Percentiles rank a stretch among this genome's conserved stretches.
Conservation (phyloP, 2,797 vertebrate species). For the Neomorphus geoffroyi region DNA sequence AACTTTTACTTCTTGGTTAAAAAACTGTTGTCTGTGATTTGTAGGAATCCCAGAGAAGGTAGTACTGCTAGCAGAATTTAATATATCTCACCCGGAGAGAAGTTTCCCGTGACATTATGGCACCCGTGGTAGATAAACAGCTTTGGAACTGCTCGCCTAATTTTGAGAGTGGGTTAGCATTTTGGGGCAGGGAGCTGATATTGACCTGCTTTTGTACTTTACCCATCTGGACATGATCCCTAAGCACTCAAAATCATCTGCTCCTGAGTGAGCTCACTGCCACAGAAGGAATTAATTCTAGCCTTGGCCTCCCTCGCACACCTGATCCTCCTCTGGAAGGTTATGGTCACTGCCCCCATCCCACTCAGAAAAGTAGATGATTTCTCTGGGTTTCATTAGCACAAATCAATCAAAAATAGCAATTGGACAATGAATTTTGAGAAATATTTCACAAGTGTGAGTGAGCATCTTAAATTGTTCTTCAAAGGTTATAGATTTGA, state of each 20-base stretch:
- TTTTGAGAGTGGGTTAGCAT: not conserved
- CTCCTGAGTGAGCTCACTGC: not conserved
- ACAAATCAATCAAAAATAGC: not conserved
- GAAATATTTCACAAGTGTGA: not conserved
- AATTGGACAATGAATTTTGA: not conserved
- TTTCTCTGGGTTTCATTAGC: not conserved
- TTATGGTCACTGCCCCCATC: not conserved
- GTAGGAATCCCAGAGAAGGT: conserved; percentile 28
- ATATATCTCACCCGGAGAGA: not conserved
- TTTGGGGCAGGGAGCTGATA: not conserved
- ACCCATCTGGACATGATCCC: not conserved
- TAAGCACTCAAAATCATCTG: not conserved
- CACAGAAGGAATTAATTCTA: not conserved
- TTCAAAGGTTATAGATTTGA: not conserved
- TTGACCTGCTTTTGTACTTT: not conserved
- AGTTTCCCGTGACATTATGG: not conserved
- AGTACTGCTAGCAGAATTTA: not conserved
- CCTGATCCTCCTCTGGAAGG: not conserved
- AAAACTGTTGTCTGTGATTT: conserved; percentile 37
- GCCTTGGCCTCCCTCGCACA: not conserved
- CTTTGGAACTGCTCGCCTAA: not conserved
- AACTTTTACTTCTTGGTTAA: conserved; percentile 25
- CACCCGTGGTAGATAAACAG: not conserved
- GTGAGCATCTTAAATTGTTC: not conserved
- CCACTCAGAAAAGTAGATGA: not conserved